These are phyloP conservation scores for Crotalus helleri DNA, from an alignment of 2,113 vertebrate species.

Conservation along the genomic window DNA sequence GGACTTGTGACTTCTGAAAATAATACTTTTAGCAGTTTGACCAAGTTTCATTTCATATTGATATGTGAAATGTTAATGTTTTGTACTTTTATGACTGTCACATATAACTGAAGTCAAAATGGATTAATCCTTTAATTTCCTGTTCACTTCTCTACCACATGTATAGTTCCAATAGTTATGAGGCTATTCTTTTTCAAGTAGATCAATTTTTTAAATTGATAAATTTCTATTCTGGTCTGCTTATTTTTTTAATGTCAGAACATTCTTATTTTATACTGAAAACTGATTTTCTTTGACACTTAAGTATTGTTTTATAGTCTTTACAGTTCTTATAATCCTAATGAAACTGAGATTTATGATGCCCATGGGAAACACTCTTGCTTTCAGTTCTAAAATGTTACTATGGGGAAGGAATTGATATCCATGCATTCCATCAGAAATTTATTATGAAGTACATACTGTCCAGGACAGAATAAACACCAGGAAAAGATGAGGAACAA, in stretches of 20 bases:
- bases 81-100: not conserved
- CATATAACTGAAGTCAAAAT: slow-evolving; percentile 21
- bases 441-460: slow-evolving; percentile 69
- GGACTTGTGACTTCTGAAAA: slow-evolving; percentile 26
- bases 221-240: slow-evolving; percentile 52
- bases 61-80: slow-evolving; percentile 33
- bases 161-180: slow-evolving; percentile 10
- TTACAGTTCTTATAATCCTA: slow-evolving; percentile 65
- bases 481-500: slow-evolving; percentile 48
- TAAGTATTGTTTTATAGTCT: slow-evolving; percentile 71
- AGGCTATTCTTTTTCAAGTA: slow-evolving; percentile 50
- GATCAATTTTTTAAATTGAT: slow-evolving; percentile 51
- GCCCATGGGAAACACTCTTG: slow-evolving; percentile 62
- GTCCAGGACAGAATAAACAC: slow-evolving; percentile 46
- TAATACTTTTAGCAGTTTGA: not conserved
- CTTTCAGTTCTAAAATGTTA: slow-evolving; percentile 69
- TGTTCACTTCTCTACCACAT: slow-evolving; percentile 49
- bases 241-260: slow-evolving; percentile 67
- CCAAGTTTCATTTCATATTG: slow-evolving; percentile 22
- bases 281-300: slow-evolving; percentile 69
- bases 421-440: slow-evolving; percentile 58
- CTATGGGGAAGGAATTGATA: slow-evolving; percentile 63
- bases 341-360: slow-evolving; percentile 71
- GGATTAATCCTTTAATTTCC: slow-evolving; percentile 46
- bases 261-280: slow-evolving; percentile 66